Conservation (phyloP, 2,888 invertebrate species). For the Junonia oenone region DNA sequence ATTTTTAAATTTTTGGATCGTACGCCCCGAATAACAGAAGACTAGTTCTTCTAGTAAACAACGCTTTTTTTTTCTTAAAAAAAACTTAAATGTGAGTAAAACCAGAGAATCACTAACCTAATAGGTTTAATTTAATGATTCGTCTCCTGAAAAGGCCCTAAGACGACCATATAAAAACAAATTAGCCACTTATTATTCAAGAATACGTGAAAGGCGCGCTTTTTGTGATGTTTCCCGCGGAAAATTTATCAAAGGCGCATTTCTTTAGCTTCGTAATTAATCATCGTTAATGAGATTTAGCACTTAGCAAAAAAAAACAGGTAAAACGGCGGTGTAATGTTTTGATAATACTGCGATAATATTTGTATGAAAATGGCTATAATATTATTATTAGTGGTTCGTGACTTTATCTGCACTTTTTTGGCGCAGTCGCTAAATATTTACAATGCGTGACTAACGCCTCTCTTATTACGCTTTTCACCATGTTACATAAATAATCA, state of each 20-base stretch:
- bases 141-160: neutral
- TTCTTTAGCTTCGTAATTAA: conserved; percentile 33
- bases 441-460: too few relatives aligned
- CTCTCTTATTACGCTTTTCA: too few relatives aligned
- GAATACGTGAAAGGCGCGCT: conserved; percentile 9
- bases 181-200: conserved; percentile 15
- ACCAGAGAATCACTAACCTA: too few relatives aligned
- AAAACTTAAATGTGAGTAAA: too few relatives aligned
- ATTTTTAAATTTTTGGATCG: too few relatives aligned
- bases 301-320: conserved; percentile 28
- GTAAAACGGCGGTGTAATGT: conserved; percentile 8
- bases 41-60: too few relatives aligned
- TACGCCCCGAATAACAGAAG: too few relatives aligned
- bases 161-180: conserved; percentile 5
- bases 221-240: conserved; percentile 17
- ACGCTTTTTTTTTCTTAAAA: too few relatives aligned
- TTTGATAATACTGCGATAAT: conserved; percentile 8
- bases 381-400: neutral
- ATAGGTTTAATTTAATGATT: neutral
- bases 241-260: conserved; percentile 25
- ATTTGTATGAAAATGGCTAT: too few relatives aligned
- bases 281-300: conserved; percentile 36
- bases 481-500: too few relatives aligned
- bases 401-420: too few relatives aligned
- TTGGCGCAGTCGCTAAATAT: too few relatives aligned